Percentiles rank a stretch among this genome's conserved stretches.
These are phyloP conservation scores for Lamprotornis superbus DNA, from an alignment of 2,113 vertebrate genomes.

Conservation along the genomic window DNA sequence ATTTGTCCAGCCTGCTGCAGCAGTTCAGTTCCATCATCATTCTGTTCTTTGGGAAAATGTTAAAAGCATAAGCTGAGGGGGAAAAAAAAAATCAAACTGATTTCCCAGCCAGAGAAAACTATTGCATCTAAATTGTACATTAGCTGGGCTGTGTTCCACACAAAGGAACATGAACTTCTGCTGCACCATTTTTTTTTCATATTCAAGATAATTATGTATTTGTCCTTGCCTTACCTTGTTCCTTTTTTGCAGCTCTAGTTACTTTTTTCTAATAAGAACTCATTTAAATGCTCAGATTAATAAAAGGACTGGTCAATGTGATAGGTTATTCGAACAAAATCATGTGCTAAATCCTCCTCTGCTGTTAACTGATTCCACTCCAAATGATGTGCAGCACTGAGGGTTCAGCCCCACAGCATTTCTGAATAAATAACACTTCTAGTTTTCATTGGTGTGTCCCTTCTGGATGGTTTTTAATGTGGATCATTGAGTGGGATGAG, in stretches of 20 bases:
- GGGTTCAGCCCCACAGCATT: background rate
- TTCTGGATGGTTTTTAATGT: background rate
- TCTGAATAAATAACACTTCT: background rate
- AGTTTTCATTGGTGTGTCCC: background rate
- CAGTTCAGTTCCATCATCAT: background rate
- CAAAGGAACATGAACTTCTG: slow-evolving; percentile 44
- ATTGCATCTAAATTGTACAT: slow-evolving; percentile 68
- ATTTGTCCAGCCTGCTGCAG: slow-evolving; percentile 11
- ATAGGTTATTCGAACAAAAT: background rate
- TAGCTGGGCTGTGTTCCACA: slow-evolving; percentile 45
- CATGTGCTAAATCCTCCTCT: background rate
- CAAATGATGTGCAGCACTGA: background rate
- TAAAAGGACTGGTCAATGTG: slow-evolving; percentile 31
- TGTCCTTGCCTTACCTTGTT: slow-evolving; percentile 65
- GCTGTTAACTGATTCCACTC: background rate
- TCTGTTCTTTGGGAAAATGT: slow-evolving; percentile 33
- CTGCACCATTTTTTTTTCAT: slow-evolving; percentile 2
- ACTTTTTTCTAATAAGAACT: background rate
- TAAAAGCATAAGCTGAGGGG: slow-evolving; percentile 18
- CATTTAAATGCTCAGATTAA: slow-evolving; percentile 38
- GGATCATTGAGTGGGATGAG: background rate
- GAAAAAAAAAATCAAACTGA: slow-evolving; percentile 15
- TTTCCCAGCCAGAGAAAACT: slow-evolving; percentile 53
- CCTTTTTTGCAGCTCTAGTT: slow-evolving; percentile 36
- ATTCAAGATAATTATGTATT: slow-evolving; percentile 61